A percentile compares a stretch with the other conserved stretches of the same genome.
Evolutionary conservation across 2,797 vertebrate genomes (phyloP).

Genomic region (Anableps anableps): DNA sequence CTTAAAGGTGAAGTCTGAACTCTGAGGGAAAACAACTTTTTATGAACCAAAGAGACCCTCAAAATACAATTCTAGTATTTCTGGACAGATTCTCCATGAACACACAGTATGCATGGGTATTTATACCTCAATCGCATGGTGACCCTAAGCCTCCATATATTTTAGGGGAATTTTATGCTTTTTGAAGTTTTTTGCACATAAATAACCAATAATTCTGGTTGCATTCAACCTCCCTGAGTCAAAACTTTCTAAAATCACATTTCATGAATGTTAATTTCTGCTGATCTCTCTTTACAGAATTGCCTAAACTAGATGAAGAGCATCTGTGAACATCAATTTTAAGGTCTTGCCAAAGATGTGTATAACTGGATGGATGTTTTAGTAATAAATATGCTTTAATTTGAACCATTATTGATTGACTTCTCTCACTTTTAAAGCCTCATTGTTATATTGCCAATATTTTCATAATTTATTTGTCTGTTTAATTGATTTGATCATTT

Average conservation of each 20-base stretch:
- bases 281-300: neutral
- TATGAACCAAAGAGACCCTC: constrained; percentile 5
- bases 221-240: neutral
- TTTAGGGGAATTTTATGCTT: no score
- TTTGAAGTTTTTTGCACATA: no score
- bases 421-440: neutral
- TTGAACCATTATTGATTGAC: neutral
- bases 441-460: neutral
- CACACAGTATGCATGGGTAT: neutral
- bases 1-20: constrained; percentile 22
- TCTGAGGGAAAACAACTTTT: constrained; percentile 64
- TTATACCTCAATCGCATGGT: neutral
- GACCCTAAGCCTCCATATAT: no score
- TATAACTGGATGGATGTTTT: neutral
- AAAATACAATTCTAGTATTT: neutral
- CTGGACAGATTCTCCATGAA: constrained; percentile 3
- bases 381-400: neutral
- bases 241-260: neutral
- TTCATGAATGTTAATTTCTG: neutral
- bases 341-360: neutral
- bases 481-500: neutral
- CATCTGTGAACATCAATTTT: neutral
- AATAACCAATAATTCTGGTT: no score
- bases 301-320: neutral
- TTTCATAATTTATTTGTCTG: neutral